Conservation (phyloP, 2,888 invertebrate species). For the Nomada fabriciana region DNA sequence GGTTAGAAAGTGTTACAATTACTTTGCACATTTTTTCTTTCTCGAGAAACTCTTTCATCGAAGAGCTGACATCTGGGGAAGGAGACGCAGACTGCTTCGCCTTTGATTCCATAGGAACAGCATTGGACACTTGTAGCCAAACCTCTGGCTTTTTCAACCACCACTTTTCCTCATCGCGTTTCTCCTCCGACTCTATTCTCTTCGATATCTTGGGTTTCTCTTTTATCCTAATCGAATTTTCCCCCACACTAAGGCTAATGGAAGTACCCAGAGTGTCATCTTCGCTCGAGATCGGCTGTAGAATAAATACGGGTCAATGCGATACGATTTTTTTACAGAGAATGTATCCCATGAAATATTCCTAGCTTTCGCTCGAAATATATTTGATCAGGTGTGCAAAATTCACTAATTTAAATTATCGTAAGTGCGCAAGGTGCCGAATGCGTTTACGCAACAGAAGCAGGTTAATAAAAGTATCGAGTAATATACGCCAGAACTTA, state of each 20-base stretch:
- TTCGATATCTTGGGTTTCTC: conserved; percentile 71
- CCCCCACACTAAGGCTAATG: conserved; percentile 77
- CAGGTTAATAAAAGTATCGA: conserved; percentile 53
- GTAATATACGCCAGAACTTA: conserved; percentile 58
- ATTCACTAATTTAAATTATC: conserved; percentile 16
- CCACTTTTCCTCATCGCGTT: conserved; percentile 70
- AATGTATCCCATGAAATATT: background rate
- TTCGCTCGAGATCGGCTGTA: conserved; percentile 64
- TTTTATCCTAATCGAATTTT: conserved; percentile 77
- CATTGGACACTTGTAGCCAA: conserved; percentile 64
- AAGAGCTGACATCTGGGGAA: conserved; percentile 78
- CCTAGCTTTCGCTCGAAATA: background rate
- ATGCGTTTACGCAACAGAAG: background rate
- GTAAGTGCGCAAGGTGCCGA: background rate
- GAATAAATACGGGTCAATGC: conserved; percentile 3
- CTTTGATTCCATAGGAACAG: conserved; percentile 58
- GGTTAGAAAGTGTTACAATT: conserved; percentile 1
- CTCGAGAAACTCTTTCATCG: conserved; percentile 81
- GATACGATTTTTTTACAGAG: background rate
- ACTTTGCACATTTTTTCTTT: conserved; percentile 82
- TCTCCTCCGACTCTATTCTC: conserved; percentile 39
- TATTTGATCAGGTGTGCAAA: background rate
- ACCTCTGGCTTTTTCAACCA: conserved; percentile 78
- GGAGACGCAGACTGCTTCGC: conserved; percentile 63
- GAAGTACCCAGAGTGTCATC: conserved; percentile 78